phyloP scores from a whole-genome alignment of 2,113 vertebrate genomes.

The Lophius piscatorius region DNA sequence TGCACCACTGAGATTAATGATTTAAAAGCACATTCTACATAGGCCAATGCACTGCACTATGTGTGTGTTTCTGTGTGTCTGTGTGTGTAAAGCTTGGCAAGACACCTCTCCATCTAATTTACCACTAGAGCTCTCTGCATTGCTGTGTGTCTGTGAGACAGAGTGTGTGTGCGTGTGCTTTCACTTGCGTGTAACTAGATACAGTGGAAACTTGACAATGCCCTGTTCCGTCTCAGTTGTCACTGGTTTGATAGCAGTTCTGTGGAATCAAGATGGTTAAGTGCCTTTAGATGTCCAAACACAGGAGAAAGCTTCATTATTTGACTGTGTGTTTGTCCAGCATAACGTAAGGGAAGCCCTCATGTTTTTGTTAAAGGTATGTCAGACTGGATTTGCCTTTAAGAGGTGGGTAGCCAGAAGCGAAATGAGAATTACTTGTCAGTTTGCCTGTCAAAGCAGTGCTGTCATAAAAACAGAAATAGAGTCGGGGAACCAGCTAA shows the following conservation, averaged over 20 bases:
- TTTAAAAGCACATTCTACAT: slow-evolving; percentile 17
- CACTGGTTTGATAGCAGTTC: slow-evolving; percentile 11
- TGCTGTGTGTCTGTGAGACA: slow-evolving; percentile 16
- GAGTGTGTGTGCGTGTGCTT: slow-evolving; percentile 30
- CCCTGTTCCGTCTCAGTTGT: slow-evolving; percentile 48
- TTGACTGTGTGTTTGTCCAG: not conserved
- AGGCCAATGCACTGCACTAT: not conserved
- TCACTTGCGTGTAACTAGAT: slow-evolving; percentile 62
- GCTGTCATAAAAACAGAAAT: slow-evolving; percentile 3
- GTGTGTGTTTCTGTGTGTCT: slow-evolving; percentile 15
- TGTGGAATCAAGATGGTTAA: slow-evolving; percentile 9
- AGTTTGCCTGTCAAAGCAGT: slow-evolving; percentile 27
- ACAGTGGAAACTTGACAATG: slow-evolving; percentile 59
- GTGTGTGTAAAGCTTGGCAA: slow-evolving; percentile 27
- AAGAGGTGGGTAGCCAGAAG: not conserved
- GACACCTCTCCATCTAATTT: slow-evolving; percentile 33
- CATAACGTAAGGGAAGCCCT: no score
- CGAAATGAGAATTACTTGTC: slow-evolving; percentile 1
- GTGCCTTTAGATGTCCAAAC: slow-evolving; percentile 11
- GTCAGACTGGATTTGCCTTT: not conserved
- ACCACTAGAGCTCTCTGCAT: slow-evolving; percentile 43
- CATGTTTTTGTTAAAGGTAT: not conserved
- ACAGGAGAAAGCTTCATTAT: not conserved
- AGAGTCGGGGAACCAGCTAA: slow-evolving; percentile 42
- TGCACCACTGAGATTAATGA: slow-evolving; percentile 19